Evolutionary conservation across 2,888 invertebrate species (phyloP).

Genomic region (Coleophora flavipennella): DNA sequence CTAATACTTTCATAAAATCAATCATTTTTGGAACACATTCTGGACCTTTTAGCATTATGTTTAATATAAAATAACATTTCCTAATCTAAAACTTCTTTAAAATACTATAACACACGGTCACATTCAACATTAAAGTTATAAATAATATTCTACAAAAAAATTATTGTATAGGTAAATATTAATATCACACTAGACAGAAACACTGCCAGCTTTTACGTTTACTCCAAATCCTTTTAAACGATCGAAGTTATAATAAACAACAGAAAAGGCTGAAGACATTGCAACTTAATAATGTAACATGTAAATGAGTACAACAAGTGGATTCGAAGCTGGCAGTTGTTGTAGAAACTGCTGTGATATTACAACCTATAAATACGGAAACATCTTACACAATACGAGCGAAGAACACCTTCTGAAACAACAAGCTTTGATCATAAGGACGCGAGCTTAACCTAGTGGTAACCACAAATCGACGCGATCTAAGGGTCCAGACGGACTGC

Average conservation of each 20-base stretch:
- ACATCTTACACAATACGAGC: slow-evolving; percentile 21
- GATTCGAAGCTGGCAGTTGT: slow-evolving; percentile 1
- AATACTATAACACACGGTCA: slow-evolving; percentile 51
- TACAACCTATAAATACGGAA: slow-evolving; percentile 41
- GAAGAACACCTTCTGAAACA: slow-evolving; percentile 38
- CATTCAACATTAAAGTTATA: slow-evolving; percentile 51
- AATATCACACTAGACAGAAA: slow-evolving; percentile 64
- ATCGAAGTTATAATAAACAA: too few species aligned
- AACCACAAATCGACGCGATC: slow-evolving; percentile 47
- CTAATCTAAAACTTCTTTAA: slow-evolving; percentile 52
- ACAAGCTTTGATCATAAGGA: slow-evolving; percentile 43
- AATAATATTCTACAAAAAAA: slow-evolving; percentile 62
- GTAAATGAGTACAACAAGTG: neutral
- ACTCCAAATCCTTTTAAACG: too few species aligned
- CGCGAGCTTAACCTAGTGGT: slow-evolving; percentile 63
- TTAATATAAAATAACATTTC: slow-evolving; percentile 45
- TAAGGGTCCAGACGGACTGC: too few species aligned
- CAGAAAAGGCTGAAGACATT: too few species aligned
- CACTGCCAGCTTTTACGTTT: slow-evolving; percentile 46
- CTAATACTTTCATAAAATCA: slow-evolving; percentile 40
- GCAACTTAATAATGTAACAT: too few species aligned
- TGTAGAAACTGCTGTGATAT: slow-evolving; percentile 66
- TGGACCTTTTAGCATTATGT: slow-evolving; percentile 48
- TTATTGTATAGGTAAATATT: slow-evolving; percentile 68
- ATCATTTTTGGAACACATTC: slow-evolving; percentile 64